These are phyloP conservation scores for Thamnophis elegans DNA, from an alignment of 2,797 vertebrate species.

Conservation along the genomic window DNA sequence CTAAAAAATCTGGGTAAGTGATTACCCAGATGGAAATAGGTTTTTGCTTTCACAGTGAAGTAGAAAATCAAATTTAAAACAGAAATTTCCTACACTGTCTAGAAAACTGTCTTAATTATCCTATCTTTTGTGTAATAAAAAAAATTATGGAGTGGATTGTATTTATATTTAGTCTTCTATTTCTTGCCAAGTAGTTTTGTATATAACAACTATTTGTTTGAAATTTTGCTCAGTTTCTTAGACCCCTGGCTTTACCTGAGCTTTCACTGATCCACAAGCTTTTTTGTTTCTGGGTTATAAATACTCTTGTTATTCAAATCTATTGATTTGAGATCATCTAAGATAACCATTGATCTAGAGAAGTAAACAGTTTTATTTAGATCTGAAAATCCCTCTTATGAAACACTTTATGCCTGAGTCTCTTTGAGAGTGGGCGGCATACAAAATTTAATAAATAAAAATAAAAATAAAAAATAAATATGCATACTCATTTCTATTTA, in stretches of 20 bases:
- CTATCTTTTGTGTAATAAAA: neutral
- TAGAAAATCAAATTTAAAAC: slow-evolving; percentile 1
- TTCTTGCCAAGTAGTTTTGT: neutral
- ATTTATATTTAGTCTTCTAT: neutral
- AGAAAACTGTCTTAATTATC: neutral
- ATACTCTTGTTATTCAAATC: neutral
- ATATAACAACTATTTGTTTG: neutral
- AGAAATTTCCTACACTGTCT: neutral
- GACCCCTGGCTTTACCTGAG: neutral
- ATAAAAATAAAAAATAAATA: too few relatives aligned
- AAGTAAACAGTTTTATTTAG: neutral
- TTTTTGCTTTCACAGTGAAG: neutral
- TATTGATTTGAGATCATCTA: neutral
- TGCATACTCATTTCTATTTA: neutral
- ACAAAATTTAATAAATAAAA: too few relatives aligned
- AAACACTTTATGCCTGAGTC: neutral
- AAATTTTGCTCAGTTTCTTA: neutral
- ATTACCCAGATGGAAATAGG: neutral
- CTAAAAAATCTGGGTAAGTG: neutral
- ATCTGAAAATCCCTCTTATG: neutral
- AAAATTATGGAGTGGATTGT: neutral
- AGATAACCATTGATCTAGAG: neutral
- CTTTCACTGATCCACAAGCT: neutral
- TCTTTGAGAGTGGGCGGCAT: too few relatives aligned
- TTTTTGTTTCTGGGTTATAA: neutral